These are phyloP conservation scores for Ormia ochracea DNA, from an alignment of 2,888 invertebrate genomes.

Conservation along the genomic window DNA sequence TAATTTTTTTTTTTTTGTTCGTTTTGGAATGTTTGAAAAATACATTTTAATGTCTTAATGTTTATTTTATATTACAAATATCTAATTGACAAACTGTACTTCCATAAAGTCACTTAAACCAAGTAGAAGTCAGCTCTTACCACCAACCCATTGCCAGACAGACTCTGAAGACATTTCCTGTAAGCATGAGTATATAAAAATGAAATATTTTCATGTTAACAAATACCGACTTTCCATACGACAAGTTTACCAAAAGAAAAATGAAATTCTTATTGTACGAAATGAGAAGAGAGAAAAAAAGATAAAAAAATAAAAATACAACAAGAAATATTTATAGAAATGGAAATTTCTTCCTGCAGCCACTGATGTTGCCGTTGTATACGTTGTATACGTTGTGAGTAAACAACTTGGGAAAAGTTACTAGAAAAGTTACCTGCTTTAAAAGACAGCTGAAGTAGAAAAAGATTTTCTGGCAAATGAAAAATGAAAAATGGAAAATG, in stretches of 20 bases:
- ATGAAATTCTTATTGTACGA: conserved; percentile 26
- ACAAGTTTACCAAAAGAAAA: conserved; percentile 32
- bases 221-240: conserved; percentile 45
- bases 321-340: conserved; percentile 41
- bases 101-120: background rate
- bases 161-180: conserved; percentile 1
- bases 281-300: background rate
- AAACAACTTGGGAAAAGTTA: conserved; percentile 45
- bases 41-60: too few relatives aligned
- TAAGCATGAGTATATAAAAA: conserved; percentile 37
- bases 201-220: conserved; percentile 57
- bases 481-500: conserved; percentile 7
- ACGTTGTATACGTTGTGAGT: conserved; percentile 22
- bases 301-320: too few relatives aligned
- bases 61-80: background rate
- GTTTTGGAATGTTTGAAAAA: too few relatives aligned
- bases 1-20: too few relatives aligned
- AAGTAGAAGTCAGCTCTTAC: background rate
- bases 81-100: background rate
- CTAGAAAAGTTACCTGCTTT: conserved; percentile 3
- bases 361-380: conserved; percentile 1
- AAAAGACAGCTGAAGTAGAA: conserved; percentile 34
- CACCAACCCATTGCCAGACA: background rate
- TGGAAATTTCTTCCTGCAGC: conserved; percentile 27
- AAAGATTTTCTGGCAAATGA: conserved; percentile 20